Evolutionary conservation across 2,113 vertebrate genomes (phyloP).

Genomic region (Corvus hawaiiensis): DNA sequence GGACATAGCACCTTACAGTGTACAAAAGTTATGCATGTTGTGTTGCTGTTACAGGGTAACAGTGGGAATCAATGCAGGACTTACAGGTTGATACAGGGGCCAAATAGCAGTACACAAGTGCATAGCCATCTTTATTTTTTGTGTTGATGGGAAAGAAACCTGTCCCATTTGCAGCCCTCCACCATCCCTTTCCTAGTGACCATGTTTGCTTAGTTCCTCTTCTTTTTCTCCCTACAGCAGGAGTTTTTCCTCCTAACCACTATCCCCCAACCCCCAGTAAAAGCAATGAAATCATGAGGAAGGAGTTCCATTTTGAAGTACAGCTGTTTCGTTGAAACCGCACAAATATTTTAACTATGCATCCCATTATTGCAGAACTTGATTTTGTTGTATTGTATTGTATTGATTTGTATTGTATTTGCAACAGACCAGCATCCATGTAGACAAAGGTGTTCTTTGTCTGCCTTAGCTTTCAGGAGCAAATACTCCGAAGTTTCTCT

Average conservation of each 20-base stretch:
- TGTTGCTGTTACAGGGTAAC: neutral
- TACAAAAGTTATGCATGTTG: neutral
- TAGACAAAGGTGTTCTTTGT: neutral
- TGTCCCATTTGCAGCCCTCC: neutral
- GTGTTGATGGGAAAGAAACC: neutral
- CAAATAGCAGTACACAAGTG: neutral
- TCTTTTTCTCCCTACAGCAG: neutral
- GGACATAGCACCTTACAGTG: neutral
- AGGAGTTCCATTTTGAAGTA: neutral
- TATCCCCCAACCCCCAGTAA: neutral
- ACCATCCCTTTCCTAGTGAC: neutral
- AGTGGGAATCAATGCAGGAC: neutral
- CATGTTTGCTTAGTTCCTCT: neutral
- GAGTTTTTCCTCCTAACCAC: neutral
- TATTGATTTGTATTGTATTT: neutral
- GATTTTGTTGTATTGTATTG: no score
- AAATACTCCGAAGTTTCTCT: neutral
- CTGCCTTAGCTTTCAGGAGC: neutral
- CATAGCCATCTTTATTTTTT: neutral
- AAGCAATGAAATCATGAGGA: neutral
- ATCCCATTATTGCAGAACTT: neutral
- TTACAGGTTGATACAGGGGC: neutral
- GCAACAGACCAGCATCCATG: neutral
- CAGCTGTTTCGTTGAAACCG: neutral
- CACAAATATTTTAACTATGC: neutral